phyloP scores from a whole-genome alignment of 2,797 vertebrate species.

The Aratinga solstitialis region DNA sequence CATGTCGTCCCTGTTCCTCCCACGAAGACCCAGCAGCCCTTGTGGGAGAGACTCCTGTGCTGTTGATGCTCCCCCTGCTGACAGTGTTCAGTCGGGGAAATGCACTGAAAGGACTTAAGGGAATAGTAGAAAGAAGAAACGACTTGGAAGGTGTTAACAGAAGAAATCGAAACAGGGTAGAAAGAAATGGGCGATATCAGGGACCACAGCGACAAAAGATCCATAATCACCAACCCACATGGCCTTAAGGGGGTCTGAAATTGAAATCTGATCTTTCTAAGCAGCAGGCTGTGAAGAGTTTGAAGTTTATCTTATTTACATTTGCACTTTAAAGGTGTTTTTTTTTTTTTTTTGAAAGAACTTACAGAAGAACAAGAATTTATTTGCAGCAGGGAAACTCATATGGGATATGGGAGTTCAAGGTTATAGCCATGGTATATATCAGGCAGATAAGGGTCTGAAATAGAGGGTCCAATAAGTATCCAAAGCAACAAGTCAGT shows the following conservation, averaged over 20 bases:
- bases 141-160: not conserved
- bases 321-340: not conserved
- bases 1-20: not conserved
- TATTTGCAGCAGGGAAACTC: not conserved
- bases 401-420: not conserved
- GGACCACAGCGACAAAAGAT: not conserved
- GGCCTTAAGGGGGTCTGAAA: not conserved
- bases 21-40: not conserved
- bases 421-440: not conserved
- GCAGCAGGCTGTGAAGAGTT: not conserved
- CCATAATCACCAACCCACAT: not conserved
- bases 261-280: not conserved
- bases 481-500: not conserved
- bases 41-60: not conserved
- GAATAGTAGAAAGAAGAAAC: not conserved
- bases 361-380: not conserved
- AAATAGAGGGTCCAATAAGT: not conserved
- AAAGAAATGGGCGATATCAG: not conserved
- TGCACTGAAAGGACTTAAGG: not conserved
- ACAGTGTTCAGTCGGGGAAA: not conserved
- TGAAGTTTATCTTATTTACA: not conserved
- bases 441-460: not conserved
- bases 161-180: not conserved
- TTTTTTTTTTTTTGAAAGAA: not conserved
- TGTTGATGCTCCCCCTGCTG: constrained; percentile 35